Evolutionary conservation across 1,140 invertebrate genomes (phyloP).

Genomic region (fruit fly (Drosophila melanogaster)): Release_6_plus_ISO1_MT NC_004354.4:1002501-1003000

Average conservation of each 20-base stretch:
- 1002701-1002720: slow-evolving; percentile 25
- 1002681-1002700: slow-evolving; percentile 41
- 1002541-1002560: slow-evolving; percentile 15
- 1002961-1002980: slow-evolving; percentile 31
- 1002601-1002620: slow-evolving; percentile 44
- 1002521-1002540: slow-evolving; percentile 3
- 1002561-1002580: slow-evolving; percentile 20
- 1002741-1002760: slow-evolving; percentile 18
- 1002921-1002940: not conserved
- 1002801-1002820: slow-evolving; percentile 35
- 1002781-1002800: slow-evolving; percentile 27
- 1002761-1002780: not conserved
- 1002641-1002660: slow-evolving; percentile 36
- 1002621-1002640: slow-evolving; percentile 62
- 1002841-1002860: not conserved
- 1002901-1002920: slow-evolving; percentile 50
- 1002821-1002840: not conserved
- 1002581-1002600: slow-evolving; percentile 26
- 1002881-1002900: slow-evolving; percentile 68
- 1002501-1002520: slow-evolving; percentile 25
- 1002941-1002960: slow-evolving; percentile 58
- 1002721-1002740: slow-evolving; percentile 43
- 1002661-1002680: not conserved
- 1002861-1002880: slow-evolving; percentile 20
- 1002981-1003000: slow-evolving; percentile 31